Evolutionary conservation across 2,113 vertebrate genomes (phyloP), one percentile per base, ranked within the genome.

Genomic region (Calidris pygmaea): DNA sequence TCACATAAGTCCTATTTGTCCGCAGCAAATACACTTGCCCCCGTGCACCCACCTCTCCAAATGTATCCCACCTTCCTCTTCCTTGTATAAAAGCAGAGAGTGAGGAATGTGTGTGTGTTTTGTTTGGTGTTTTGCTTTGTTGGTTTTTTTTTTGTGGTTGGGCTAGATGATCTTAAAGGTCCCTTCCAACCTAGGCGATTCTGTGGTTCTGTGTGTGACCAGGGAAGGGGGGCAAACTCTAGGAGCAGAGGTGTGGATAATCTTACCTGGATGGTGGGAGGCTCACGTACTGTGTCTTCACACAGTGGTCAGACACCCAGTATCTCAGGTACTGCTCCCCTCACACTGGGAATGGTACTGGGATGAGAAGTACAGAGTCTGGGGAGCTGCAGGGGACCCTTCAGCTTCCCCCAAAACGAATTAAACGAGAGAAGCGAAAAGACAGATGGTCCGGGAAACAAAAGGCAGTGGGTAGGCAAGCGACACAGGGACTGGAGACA

Each of bases 231-330:
- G 13, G 30, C 23, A 39, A 62, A 45, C 16, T 9, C 48, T 4
- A 14, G 59, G 20, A 60, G 45, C 6, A 59, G 32, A 79, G 32
- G 7, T 30, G 35, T 1, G 7, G 26, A 29, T 21, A 39, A 35
- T 17, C 35, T 8, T 1, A 27, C 19, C 48, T 13, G 29, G 5
- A 30, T 59, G 37, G 2, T 48, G 76, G 32, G 32, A 79, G n/a
- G 45, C 12, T 53, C 58, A 9, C 0, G 7, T 3, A 5, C 0
- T 0, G 41, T 43, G 47, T 45, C 67, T 35, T 52, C 30, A 63
- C 50, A 20, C 10, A 12, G 29, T 56, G 34, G 26, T 53, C 22
- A 77, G 32, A 74, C 72, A 63, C 2, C 77, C 67, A 17, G 52
- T 1, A 50, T 5, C 32, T 3, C 2, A 7, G 24, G 58, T 5